Evolutionary conservation across 1,140 invertebrate genomes (phyloP).

Genomic region (Calliopsis andreniformis): DNA sequence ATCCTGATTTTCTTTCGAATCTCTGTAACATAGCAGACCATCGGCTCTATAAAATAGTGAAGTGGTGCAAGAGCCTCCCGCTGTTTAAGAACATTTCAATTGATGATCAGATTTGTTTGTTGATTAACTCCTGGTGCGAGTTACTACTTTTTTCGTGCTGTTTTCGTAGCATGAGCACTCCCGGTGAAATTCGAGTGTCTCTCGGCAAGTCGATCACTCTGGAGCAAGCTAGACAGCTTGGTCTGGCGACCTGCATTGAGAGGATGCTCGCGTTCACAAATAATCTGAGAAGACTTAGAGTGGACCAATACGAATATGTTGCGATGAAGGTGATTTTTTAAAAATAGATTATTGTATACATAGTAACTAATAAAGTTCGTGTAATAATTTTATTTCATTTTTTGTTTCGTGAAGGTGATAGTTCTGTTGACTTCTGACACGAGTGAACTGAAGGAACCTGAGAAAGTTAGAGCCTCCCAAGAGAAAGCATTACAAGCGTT

Average conservation of each 20-base stretch:
- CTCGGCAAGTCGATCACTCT: constrained; percentile 89
- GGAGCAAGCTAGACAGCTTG: constrained; percentile 87
- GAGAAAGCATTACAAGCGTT: constrained; percentile 96
- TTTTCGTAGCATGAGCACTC: constrained; percentile 92
- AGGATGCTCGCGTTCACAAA: constrained; percentile 97
- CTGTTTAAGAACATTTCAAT: constrained; percentile 98
- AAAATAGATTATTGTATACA: neutral
- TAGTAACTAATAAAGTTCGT: too few relatives aligned
- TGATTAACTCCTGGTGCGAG: constrained; percentile 99
- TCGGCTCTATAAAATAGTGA: constrained; percentile 97
- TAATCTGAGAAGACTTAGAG: constrained; percentile 91
- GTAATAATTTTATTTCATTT: neutral
- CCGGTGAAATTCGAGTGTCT: constrained; percentile 92
- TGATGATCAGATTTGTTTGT: constrained; percentile 97
- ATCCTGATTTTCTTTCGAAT: constrained; percentile 92
- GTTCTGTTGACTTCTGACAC: constrained; percentile 97
- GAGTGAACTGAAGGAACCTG: constrained; percentile 93
- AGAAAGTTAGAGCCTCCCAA: constrained; percentile 95
- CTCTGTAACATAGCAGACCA: constrained; percentile 97
- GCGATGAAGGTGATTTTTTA: constrained; percentile 90
- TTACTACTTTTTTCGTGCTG: constrained; percentile 95
- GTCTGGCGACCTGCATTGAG: constrained; percentile 92
- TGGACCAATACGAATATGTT: constrained; percentile 98
- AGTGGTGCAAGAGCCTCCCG: constrained; percentile 98
- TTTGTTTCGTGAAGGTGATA: constrained; percentile 83